A percentile compares a stretch with the other conserved stretches of the same genome.
phyloP scores from a whole-genome alignment of 1,140 invertebrate species.

The Drosophila triauraria region DNA sequence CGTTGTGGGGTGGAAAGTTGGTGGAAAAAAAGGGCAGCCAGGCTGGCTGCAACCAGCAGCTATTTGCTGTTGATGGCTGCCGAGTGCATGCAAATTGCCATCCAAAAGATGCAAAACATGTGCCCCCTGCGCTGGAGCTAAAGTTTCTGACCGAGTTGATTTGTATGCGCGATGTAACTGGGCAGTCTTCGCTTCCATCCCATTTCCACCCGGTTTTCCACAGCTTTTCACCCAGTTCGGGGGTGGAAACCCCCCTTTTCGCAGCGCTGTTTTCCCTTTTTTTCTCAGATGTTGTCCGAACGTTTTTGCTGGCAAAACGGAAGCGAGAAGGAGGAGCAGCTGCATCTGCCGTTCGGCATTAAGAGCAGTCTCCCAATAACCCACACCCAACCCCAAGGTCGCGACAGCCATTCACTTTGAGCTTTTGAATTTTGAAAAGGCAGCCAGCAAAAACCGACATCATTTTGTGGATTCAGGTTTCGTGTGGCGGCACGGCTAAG shows the following conservation, averaged over 20 bases:
- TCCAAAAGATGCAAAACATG: constrained; percentile 81
- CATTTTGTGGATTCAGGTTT: constrained; percentile 64
- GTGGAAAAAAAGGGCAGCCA: background rate
- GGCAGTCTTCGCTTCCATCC: constrained; percentile 11
- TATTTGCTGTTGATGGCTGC: constrained; percentile 81
- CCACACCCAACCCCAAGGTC: constrained; percentile 62
- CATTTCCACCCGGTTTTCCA: background rate
- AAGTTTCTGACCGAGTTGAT: constrained; percentile 65
- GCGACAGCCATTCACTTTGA: constrained; percentile 78
- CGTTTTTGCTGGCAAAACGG: constrained; percentile 66
- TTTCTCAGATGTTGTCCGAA: constrained; percentile 75
- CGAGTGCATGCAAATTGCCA: constrained; percentile 82
- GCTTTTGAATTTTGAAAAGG: constrained; percentile 83
- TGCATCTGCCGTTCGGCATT: constrained; percentile 68
- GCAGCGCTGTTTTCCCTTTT: background rate
- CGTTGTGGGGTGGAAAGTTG: constrained; percentile 12
- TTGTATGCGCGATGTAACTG: constrained; percentile 70
- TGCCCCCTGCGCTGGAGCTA: constrained; percentile 47
- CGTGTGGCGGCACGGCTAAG: constrained; percentile 45
- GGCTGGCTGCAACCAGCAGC: constrained; percentile 56
- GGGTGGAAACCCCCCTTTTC: constrained; percentile 2
- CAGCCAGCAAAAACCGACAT: constrained; percentile 70
- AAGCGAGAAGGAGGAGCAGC: constrained; percentile 32
- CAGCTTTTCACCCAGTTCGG: background rate
- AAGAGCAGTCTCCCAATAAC: constrained; percentile 24